Conservation (phyloP, 2,797 vertebrate genomes). For the Tragelaphus eurycerus region DNA sequence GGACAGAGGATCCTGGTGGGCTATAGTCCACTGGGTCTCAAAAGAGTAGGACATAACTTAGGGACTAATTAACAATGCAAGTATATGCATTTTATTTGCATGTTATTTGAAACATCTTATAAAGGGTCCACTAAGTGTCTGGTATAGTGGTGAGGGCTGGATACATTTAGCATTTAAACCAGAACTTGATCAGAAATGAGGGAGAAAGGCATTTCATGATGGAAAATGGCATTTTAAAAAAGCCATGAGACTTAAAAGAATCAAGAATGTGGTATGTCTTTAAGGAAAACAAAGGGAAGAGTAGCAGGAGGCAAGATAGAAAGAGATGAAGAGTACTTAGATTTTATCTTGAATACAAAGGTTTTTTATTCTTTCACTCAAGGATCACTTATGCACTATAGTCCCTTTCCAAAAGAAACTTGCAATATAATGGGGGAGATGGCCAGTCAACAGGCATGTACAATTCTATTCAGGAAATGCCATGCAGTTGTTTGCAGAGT, state of each 20-base stretch:
- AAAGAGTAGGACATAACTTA: not conserved
- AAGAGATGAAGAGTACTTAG: not conserved
- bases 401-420: not conserved
- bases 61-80: not conserved
- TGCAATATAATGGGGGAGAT: not conserved
- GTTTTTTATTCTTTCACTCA: not conserved
- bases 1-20: not conserved
- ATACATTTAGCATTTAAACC: not conserved
- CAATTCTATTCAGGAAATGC: not conserved
- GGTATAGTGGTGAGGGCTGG: not conserved
- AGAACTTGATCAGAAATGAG: not conserved
- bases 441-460: not conserved
- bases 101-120: not conserved
- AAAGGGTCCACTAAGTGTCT: not conserved
- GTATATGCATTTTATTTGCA: not conserved
- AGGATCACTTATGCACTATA: not conserved
- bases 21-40: not conserved
- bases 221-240: not conserved
- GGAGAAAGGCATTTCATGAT: not conserved
- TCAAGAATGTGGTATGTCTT: not conserved
- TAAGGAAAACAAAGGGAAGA: not conserved
- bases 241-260: not conserved
- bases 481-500: not conserved
- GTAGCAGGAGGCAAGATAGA: not conserved
- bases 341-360: not conserved